Evolutionary conservation across 37 sponge, comb jelly and placozoan genomes (phyloP).

Genomic region (Amphimedon queenslandica): DNA sequence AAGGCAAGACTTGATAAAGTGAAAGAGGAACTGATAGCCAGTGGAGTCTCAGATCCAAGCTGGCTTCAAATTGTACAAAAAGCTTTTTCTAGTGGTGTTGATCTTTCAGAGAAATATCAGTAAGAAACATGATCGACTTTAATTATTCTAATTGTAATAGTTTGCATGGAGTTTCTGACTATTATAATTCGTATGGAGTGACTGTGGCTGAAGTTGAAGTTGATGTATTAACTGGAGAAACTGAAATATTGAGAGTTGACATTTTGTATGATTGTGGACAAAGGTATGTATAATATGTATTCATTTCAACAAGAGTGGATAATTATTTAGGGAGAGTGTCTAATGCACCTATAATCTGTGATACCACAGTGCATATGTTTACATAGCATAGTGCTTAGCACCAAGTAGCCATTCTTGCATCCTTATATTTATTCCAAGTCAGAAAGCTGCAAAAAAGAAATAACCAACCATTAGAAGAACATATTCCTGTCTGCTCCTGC

Average conservation of each 20-base stretch:
- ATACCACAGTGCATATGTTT: no score
- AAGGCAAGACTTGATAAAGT: slow-evolving; percentile 50
- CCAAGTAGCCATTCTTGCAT: no score
- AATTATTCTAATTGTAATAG: neutral
- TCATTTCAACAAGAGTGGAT: no score
- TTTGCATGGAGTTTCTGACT: neutral
- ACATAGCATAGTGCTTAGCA: no score
- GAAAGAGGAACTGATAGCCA: slow-evolving; percentile 16
- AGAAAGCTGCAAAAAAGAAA: no score
- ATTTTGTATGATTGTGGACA: slow-evolving; percentile 54
- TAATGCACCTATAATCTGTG: no score
- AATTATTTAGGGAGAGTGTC: no score
- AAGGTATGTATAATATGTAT: slow-evolving; percentile 7
- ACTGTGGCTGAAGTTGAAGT: slow-evolving; percentile 35
- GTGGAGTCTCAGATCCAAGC: slow-evolving; percentile 31
- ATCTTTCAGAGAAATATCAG: slow-evolving; percentile 46
- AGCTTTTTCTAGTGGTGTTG: no score
- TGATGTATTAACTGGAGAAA: slow-evolving; percentile 42
- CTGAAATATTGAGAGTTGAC: slow-evolving; percentile 30
- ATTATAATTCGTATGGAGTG: slow-evolving; percentile 37
- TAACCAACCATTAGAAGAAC: no score
- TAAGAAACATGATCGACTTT: neutral
- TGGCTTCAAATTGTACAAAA: no score
- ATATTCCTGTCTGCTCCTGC: no score
- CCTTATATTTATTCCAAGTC: no score